Percentiles rank a stretch among this genome's conserved stretches.
Conservation (phyloP, 2,797 vertebrate genomes). For the Poeciliopsis turneri region DNA sequence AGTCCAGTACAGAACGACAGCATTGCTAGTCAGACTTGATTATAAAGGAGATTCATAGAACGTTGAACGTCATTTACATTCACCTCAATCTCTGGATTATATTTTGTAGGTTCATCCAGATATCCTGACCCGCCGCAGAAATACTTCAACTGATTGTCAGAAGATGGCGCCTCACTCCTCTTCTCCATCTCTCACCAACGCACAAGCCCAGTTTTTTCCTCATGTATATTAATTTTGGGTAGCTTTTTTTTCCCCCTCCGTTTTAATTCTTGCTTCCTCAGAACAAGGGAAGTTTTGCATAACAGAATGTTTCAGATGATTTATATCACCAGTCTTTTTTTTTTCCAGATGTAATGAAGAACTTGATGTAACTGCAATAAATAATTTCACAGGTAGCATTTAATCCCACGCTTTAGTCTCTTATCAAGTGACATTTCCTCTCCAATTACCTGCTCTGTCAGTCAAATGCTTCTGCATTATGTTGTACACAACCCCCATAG, state of each 20-base stretch:
- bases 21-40: background rate
- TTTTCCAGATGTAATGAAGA: slow-evolving; percentile 45
- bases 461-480: background rate
- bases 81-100: background rate
- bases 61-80: background rate
- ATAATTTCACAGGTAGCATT: background rate
- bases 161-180: background rate
- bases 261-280: background rate
- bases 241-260: background rate
- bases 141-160: slow-evolving; percentile 72
- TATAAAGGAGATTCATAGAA: background rate
- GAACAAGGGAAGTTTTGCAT: background rate
- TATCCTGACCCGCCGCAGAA: slow-evolving; percentile 58
- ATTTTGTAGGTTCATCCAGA: slow-evolving; percentile 67
- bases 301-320: background rate
- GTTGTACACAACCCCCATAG: background rate
- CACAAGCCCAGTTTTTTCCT: slow-evolving; percentile 1
- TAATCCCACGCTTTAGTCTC: background rate
- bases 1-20: slow-evolving; percentile 55
- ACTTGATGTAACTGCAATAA: background rate
- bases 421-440: background rate
- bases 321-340: background rate
- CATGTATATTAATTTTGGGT: background rate
- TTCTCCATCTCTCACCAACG: background rate
- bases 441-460: background rate